Evolutionary conservation across 2,888 invertebrate genomes (phyloP).

Genomic region (Gasteruption jaculator): DNA sequence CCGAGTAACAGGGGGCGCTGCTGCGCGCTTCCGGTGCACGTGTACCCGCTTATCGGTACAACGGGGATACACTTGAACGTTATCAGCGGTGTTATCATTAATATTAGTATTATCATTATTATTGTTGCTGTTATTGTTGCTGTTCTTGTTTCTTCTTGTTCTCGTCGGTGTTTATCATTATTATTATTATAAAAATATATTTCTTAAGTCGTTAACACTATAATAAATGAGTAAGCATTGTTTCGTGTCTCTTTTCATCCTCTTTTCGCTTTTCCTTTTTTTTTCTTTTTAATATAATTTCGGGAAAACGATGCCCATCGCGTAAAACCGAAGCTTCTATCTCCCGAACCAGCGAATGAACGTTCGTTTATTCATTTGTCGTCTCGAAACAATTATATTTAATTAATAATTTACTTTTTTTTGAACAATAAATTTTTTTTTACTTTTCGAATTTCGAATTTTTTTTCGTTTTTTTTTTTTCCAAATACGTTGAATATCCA

Average conservation of each 20-base stretch:
- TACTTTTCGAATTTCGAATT: conserved; percentile 8
- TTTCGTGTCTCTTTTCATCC: conserved; percentile 29
- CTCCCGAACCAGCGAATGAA: conserved; percentile 23
- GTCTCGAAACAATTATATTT: no score
- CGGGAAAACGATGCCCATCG: conserved; percentile 50
- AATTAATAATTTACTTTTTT: conserved; percentile 7
- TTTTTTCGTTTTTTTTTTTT: conserved; percentile 2
- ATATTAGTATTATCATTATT: no score
- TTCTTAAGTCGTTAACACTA: conserved; percentile 51
- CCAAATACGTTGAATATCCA: conserved; percentile 9
- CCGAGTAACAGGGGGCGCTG: no score
- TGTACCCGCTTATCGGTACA: no score
- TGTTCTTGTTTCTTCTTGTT: conserved; percentile 9
- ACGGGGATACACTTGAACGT: no score
- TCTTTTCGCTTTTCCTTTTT: conserved; percentile 17
- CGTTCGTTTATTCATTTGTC: conserved; percentile 5
- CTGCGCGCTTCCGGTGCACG: no score
- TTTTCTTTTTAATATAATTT: conserved; percentile 28
- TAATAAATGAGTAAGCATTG: conserved; percentile 52
- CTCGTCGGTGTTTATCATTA: conserved; percentile 33
- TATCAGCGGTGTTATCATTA: no score
- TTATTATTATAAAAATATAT: conserved; percentile 53
- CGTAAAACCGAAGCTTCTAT: conserved; percentile 51
- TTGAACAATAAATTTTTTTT: conserved; percentile 13
- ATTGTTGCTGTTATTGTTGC: conserved; percentile 9